A percentile compares a stretch with the other conserved stretches of the same genome.
Evolutionary conservation across 2,797 vertebrate species (phyloP).

Genomic region (Zonotrichia albicollis): DNA sequence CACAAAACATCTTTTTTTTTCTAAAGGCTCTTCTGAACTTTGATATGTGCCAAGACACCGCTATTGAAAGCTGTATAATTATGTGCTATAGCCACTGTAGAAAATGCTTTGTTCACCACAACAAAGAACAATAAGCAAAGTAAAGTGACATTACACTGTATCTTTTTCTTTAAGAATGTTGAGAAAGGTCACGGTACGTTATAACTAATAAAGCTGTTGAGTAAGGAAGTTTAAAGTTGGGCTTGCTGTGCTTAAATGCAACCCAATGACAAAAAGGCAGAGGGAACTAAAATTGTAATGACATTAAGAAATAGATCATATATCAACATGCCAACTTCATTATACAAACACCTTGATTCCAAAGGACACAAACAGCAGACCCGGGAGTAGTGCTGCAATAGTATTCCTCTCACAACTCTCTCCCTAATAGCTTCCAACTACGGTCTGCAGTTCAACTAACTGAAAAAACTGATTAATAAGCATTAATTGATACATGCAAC

Average conservation of each 20-base stretch:
- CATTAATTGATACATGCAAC: conserved; percentile 37
- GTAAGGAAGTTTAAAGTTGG: conserved; percentile 83
- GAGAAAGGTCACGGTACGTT: conserved; percentile 80
- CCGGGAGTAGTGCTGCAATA: background rate
- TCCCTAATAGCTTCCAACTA: conserved; percentile 34
- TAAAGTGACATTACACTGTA: conserved; percentile 83
- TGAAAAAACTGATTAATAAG: conserved; percentile 56
- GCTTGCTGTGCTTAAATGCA: conserved; percentile 80
- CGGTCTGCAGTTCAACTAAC: conserved; percentile 10
- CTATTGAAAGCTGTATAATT: conserved; percentile 88
- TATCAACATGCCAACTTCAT: conserved; percentile 72
- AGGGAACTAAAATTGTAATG: conserved; percentile 76
- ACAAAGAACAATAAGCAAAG: conserved; percentile 87
- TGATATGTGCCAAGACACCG: conserved; percentile 87
- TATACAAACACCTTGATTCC: conserved; percentile 75
- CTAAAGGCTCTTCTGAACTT: conserved; percentile 87
- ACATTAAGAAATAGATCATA: conserved; percentile 75
- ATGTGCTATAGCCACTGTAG: conserved; percentile 84
- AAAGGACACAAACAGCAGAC: conserved; percentile 58
- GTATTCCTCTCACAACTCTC: background rate
- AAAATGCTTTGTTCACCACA: conserved; percentile 84
- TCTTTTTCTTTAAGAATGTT: conserved; percentile 86
- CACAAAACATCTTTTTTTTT: conserved; percentile 94
- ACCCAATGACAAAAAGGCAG: conserved; percentile 78
- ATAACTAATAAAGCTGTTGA: conserved; percentile 84